Evolutionary conservation across 2,888 invertebrate species (phyloP), one percentile per base, ranked within the genome.

Genomic region (Oligia strigilis): DNA sequence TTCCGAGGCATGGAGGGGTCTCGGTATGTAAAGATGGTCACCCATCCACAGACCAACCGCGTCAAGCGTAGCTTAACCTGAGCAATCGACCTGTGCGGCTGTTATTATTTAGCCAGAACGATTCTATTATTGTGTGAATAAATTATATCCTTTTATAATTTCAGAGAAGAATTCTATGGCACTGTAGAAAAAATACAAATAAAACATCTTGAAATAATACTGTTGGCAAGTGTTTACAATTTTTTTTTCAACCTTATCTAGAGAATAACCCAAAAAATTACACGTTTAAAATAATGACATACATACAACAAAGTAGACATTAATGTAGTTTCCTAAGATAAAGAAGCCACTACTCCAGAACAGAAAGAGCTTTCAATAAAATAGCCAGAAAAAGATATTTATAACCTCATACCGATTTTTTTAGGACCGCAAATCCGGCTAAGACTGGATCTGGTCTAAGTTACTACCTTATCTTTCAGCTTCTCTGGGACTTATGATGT

Each of bases 341-440:
- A n/a, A 79, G 23, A 49, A 78, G 43, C 1, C 3, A 19, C 5
- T 43, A 23, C n/a, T 81, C 2, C 4, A 62, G 29, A 46, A 74
- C 8, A 14, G 4, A 73, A 72, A 36, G 0, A n/a, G 3, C 36
- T 52, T 64, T 52, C 29, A 9, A 65, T 49, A 29, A 13, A 40
- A 55, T 36, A 55, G 3, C 17, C 29, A 19, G 8, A 75, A 76
- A 23, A 75, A 49, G 6, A 23, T 23, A 43, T 58, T 36, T 36
- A n/a, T n/a, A 14, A 52, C 65, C 1, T 69, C 36, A 2, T 49
- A 49, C n/a, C 19, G 11, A 66, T 77, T 65, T 82, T 43, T 65
- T 82, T 43, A 46, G 43, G 49, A 60, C 49, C 40, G 4, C n/a
- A 77, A 80, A 66, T 77, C 83, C 78, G 55, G 40, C 9, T 83